Conservation (phyloP, 2,797 vertebrate genomes). For the Enteromius thamalakanensis region DNA sequence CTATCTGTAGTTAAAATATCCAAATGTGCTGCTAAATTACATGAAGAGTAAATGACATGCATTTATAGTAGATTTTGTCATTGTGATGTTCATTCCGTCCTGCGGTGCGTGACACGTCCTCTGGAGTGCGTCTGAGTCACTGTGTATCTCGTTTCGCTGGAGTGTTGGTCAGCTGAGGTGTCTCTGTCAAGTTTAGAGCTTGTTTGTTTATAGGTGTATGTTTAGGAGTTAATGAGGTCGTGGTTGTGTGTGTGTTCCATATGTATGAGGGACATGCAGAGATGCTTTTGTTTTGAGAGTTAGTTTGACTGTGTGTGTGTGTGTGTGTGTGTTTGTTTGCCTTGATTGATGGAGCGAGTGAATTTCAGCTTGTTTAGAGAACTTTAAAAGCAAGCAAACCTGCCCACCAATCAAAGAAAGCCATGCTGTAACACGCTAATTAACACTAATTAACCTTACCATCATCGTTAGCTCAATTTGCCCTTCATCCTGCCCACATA, state of each 20-base stretch:
- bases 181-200: constrained; percentile 31
- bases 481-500: constrained; percentile 47
- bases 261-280: constrained; percentile 35
- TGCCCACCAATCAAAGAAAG: constrained; percentile 35
- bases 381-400: constrained; percentile 27
- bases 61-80: neutral
- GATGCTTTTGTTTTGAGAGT: constrained; percentile 3
- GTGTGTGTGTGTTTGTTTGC: constrained; percentile 29
- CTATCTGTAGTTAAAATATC: neutral
- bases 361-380: constrained; percentile 29
- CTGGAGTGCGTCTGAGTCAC: constrained; percentile 6
- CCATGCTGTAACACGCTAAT: constrained; percentile 39
- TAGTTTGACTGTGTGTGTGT: neutral
- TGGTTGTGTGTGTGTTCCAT: constrained; percentile 22
- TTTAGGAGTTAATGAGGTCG: neutral
- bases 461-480: constrained; percentile 44
- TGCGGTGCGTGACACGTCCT: neutral
- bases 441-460: constrained; percentile 59
- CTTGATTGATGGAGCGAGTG: constrained; percentile 20
- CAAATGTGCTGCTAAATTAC: neutral
- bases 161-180: constrained; percentile 22
- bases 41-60: neutral
- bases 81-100: neutral
- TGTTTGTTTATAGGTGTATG: constrained; percentile 36
- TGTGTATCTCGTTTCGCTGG: neutral